Evolutionary conservation across 2,797 vertebrate genomes (phyloP), one percentile per base, ranked within the genome.

Genomic region (Erpetoichthys calabaricus): DNA sequence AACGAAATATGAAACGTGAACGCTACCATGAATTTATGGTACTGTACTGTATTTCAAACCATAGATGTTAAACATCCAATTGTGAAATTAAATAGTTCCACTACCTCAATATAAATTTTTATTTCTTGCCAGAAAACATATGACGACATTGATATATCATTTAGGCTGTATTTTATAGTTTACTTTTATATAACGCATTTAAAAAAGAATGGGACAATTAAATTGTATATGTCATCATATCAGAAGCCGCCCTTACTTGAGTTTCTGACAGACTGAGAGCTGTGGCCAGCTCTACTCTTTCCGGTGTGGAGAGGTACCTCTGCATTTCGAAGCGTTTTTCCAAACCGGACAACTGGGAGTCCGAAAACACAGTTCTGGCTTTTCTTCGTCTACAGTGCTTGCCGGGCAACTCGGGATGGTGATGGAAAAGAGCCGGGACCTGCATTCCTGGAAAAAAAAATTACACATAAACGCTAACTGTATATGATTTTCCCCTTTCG

Each of bases 191-290:
- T 25, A 25, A 51, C 8, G 49, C 8, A 10, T 51, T 8, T 10
- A 10, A 51, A 10, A 51, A 51, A 10, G 10, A 10, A 51, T 8
- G 49, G 49, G 8, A 51, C 8, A 51, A 8, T 8, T 51, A 51
- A 8, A 8, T 51, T 25, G 25, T 1, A 25, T 25, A 25, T 25
- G 25, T 25, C 25, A 25, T 25, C 25, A 25, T 25, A 25, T 25
- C 25, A 25, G 25, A 25, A 25, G 25, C 25, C 25, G 25, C 49
- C 57, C 7, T 51, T 73, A 98, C 95, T 94, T 99, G 95, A 3
- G 95, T 99, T 82, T 99, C 95, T 4, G 94, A 97, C 60, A 99
- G 89, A 70, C 95, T 99, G 71, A 99, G 91, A 3, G 94, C 93
- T 1, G 94, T 93, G 56, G 95, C 95, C 74, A 99, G 76, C 63